Conservation (phyloP, 2,888 invertebrate species). For the Acleris literana region DNA sequence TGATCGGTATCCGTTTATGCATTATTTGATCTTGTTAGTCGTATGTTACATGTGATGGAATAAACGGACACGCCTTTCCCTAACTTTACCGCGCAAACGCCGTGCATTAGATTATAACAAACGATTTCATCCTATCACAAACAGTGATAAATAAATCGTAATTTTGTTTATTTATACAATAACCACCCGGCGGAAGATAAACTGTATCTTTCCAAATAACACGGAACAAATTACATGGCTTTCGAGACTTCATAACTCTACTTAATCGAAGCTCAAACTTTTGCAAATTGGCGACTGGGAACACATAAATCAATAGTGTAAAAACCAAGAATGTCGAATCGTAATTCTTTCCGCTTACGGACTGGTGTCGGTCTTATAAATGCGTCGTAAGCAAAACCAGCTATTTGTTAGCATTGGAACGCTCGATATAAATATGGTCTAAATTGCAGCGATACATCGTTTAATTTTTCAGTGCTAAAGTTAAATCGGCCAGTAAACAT, state of each 20-base stretch:
- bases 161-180: slow-evolving; percentile 14
- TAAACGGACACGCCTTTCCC: slow-evolving; percentile 11
- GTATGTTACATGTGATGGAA: slow-evolving; percentile 38
- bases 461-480: slow-evolving; percentile 67
- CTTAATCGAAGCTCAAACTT: slow-evolving; percentile 64
- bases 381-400: slow-evolving; percentile 45
- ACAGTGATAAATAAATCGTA: background rate
- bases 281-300: slow-evolving; percentile 63
- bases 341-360: slow-evolving; percentile 42
- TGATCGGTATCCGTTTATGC: slow-evolving; percentile 69
- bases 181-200: slow-evolving; percentile 16
- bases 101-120: too few relatives aligned
- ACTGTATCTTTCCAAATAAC: slow-evolving; percentile 32
- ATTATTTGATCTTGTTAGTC: slow-evolving; percentile 63
- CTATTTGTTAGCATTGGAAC: slow-evolving; percentile 46
- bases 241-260: slow-evolving; percentile 58
- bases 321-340: slow-evolving; percentile 42
- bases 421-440: slow-evolving; percentile 51
- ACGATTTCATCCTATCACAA: background rate
- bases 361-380: slow-evolving; percentile 44
- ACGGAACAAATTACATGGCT: slow-evolving; percentile 42
- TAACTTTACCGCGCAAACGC: too few relatives aligned
- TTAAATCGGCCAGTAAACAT: slow-evolving; percentile 62
- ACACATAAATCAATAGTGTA: slow-evolving; percentile 60
- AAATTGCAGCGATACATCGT: slow-evolving; percentile 59